Conservation (phyloP, 2,797 vertebrate genomes). For the Tamandua tetradactyla region DNA sequence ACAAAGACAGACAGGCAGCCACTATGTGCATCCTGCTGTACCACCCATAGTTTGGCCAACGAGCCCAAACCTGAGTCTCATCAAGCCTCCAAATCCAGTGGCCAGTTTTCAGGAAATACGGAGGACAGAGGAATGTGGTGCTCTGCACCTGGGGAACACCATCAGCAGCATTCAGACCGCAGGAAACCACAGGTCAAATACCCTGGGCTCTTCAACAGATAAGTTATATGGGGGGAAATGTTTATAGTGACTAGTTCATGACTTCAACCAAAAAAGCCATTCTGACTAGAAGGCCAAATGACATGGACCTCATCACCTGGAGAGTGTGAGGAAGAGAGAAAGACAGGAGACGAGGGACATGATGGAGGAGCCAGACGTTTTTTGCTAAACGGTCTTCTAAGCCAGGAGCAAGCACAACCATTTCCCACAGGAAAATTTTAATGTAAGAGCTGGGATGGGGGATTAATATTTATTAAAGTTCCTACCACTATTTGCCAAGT, state of each 20-base stretch:
- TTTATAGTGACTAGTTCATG: background rate
- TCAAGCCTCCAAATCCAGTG: background rate
- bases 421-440: constrained; percentile 26
- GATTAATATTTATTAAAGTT: background rate
- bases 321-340: too few relatives aligned
- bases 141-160: too few relatives aligned
- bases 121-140: background rate
- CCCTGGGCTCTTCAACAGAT: too few relatives aligned
- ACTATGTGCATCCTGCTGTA: background rate
- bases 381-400: constrained; percentile 55
- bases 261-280: too few relatives aligned
- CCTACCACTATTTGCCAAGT: background rate
- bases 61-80: background rate
- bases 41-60: background rate
- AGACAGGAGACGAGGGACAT: too few relatives aligned
- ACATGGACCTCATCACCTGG: too few relatives aligned
- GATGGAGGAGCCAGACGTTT: too few relatives aligned
- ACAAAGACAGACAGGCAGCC: background rate
- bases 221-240: background rate
- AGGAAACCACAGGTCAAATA: background rate
- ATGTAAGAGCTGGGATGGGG: background rate
- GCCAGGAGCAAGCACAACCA: background rate
- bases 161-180: background rate
- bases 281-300: too few relatives aligned
- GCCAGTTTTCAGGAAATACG: background rate